Evolutionary conservation across 2,888 invertebrate genomes (phyloP), one percentile per base, ranked within the genome.

Genomic region (Patella depressa): DNA sequence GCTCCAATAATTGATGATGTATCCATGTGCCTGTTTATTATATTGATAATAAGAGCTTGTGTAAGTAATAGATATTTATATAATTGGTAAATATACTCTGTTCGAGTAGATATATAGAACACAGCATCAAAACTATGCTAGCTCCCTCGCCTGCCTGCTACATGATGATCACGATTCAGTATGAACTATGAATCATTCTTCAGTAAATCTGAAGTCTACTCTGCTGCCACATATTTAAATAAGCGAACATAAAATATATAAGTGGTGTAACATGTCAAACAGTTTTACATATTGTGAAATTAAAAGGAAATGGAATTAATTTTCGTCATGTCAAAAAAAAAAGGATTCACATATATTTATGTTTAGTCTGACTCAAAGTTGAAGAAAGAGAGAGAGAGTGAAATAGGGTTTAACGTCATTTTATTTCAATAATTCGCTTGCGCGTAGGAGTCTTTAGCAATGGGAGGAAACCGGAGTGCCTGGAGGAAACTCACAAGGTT

Each of bases 11-110:
- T 65, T 65, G 24, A 65, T 65, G 24, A 65, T 24, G 65, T 12
- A 65, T 19, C 65, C 65, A 65, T 65, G 65, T 65, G 65, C 4
- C 7, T 45, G 45, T 45, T 45, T 45, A 45, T 45, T 1, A 45
- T 45, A 45, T 45, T 45, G 45, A 45, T 45, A 45, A 45, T 45
- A 7, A 45, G 45, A 45, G 45, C 7, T 45, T 65, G 19, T 65
- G 19, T 65, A 65, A 24, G 24, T 65, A 65, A 65, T 65, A 65
- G 24, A 65, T 24, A 34, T 34, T 34, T n/a, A 65, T 65, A 65
- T n/a, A 65, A 65, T 65, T 65, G 65, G 65, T 65, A 65, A 65
- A 65, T 65, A 65, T 19, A 65, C 65, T 24, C 11, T 45, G 24
- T 24, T 24, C 19, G 24, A 19, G 19, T 24, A 65, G 65, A 12